These are phyloP conservation scores for Helicoverpa armigera DNA, from an alignment of 1,140 invertebrate genomes.

Conservation along the genomic window DNA sequence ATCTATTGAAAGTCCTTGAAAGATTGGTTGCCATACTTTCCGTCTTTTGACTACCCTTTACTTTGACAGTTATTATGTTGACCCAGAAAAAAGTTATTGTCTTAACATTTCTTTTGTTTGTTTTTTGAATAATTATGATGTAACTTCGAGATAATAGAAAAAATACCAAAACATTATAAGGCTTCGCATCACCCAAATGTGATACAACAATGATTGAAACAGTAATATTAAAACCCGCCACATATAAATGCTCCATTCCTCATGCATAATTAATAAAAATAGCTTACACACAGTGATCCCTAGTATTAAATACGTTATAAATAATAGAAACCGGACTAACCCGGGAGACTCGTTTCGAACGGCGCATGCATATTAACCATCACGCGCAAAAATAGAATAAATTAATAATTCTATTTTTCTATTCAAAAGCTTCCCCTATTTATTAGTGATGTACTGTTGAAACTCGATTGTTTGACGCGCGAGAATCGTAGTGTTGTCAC, in stretches of 20 bases:
- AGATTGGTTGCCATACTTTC: too few species aligned
- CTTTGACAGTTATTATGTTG: too few species aligned
- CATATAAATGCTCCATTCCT: constrained; percentile 31
- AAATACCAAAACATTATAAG: too few species aligned
- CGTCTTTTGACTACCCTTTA: too few species aligned
- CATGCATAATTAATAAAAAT: constrained; percentile 48
- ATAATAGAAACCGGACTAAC: constrained; percentile 48
- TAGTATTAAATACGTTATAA: constrained; percentile 50
- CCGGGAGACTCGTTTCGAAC: constrained; percentile 49
- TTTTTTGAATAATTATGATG: too few species aligned
- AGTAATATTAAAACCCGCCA: not conserved
- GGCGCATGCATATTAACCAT: constrained; percentile 72
- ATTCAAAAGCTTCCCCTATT: constrained; percentile 63
- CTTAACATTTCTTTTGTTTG: too few species aligned
- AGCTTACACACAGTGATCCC: constrained; percentile 41
- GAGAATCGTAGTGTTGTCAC: not conserved
- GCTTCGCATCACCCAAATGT: not conserved
- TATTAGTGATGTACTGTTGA: constrained; percentile 41
- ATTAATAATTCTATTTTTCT: constrained; percentile 75
- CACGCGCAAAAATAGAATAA: constrained; percentile 76
- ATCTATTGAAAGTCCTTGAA: too few species aligned
- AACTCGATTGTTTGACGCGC: constrained; percentile 12
- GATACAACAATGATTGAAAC: constrained; percentile 2
- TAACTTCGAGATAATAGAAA: too few species aligned
- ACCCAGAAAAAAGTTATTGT: too few species aligned